Conservation (phyloP, 2,797 vertebrate species). For the Hemitrygon akajei region DNA sequence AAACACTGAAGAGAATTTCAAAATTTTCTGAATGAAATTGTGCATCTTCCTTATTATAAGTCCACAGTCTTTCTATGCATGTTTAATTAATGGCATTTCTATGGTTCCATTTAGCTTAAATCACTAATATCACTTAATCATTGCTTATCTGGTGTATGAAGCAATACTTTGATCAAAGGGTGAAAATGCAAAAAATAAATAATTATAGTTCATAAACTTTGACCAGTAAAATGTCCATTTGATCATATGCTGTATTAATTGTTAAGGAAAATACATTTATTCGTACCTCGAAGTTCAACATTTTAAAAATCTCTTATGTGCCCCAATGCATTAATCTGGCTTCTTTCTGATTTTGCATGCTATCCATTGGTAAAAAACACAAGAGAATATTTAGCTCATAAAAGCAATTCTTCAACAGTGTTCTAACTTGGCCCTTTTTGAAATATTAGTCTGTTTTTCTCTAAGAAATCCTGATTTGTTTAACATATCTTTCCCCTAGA, state of each 20-base stretch:
- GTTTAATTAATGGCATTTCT: neutral
- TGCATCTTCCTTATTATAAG: neutral
- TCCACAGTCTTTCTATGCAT: neutral
- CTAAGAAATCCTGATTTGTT: neutral
- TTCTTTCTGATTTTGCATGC: no score
- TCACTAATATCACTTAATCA: neutral
- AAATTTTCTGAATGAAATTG: neutral
- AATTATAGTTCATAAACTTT: neutral
- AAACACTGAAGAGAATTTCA: neutral
- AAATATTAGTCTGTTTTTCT: neutral
- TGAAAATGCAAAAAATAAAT: neutral
- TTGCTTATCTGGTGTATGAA: neutral
- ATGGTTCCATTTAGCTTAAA: neutral
- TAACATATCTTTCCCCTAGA: neutral
- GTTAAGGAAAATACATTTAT: neutral
- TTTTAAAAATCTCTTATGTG: neutral
- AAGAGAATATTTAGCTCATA: neutral
- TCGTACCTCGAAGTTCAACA: neutral
- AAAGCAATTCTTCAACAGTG: neutral
- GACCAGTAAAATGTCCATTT: neutral
- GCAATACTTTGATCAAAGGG: neutral
- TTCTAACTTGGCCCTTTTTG: neutral
- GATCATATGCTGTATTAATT: neutral
- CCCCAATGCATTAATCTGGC: neutral
- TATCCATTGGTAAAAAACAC: neutral